Evolutionary conservation across 2,888 invertebrate species (phyloP), one percentile per base, ranked within the genome.

Genomic region (Stenolophus ochropezus): DNA sequence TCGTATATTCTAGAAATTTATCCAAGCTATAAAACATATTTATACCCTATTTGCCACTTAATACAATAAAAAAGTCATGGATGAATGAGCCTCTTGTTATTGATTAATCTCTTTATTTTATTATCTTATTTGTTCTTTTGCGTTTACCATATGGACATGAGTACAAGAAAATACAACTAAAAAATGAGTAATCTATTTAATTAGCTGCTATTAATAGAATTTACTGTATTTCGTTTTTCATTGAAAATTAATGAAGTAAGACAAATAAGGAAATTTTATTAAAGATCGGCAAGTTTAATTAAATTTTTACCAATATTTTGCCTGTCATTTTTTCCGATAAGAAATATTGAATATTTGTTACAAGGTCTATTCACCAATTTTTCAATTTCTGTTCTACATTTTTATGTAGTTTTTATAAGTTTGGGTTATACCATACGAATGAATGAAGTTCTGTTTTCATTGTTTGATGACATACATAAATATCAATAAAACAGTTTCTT

Each of bases 151-250:
- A 58, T 58, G 58, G 58, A 25, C 58, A n/a, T 58, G 0, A 56
- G 20, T 20, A 61, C 61, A 61, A 61, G 4, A 61, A n/a, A 61
- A 25, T 61, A 61, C 23, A 25, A 61, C 3, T 23, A 27, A 14
- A 61, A 61, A 61, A 11, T 14, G 21, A 56, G 11, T n/a, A 25
- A 61, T 61, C 25, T 25, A 25, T 25, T 61, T 61, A 61, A 61
- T 25, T 61, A 61, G 61, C 25, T 61, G 25, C 61, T 61, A 61
- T 61, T 61, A 61, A 61, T 61, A 61, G 61, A 25, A 61, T 11
- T 56, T 25, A 23, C 23, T 61, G 25, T 25, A 25, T 25, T 61
- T n/a, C 25, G n/a, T 2, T 56, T 21, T 23, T n/a, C 61, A 61
- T 27, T 61, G 14, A 23, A 61, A 23, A 25, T 49, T 23, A 58